Conservation (phyloP, 2,113 vertebrate species). For the Paradoxurus hermaphroditus region DNA sequence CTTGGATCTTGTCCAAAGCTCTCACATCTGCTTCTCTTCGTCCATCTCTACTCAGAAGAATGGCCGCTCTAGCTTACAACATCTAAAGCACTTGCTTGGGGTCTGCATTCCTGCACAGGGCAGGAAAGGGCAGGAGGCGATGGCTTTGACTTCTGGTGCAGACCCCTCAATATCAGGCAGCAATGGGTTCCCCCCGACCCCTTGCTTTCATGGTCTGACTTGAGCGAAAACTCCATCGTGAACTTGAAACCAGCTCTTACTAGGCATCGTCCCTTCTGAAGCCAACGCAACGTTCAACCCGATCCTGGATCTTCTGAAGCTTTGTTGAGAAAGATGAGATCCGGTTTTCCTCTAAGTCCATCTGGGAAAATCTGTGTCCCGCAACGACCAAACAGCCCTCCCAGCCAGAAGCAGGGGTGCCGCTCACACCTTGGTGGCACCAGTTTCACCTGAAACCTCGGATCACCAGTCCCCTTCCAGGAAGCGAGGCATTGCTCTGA, state of each 20-base stretch:
- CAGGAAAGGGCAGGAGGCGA: not conserved
- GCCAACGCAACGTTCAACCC: not conserved
- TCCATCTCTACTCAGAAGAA: not conserved
- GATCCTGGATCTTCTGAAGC: not conserved
- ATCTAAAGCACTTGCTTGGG: not conserved
- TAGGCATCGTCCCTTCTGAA: not conserved
- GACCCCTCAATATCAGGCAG: not conserved
- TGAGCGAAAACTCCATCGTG: not conserved
- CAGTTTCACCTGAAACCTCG: not conserved
- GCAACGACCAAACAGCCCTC: not conserved
- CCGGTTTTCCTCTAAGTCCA: not conserved
- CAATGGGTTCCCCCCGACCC: not conserved
- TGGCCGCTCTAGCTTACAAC: not conserved
- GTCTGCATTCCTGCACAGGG: not conserved
- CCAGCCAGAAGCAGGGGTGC: not conserved
- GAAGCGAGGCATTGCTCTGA: not conserved
- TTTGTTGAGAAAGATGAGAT: not conserved
- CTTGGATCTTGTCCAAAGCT: not conserved
- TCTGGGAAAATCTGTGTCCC: not conserved
- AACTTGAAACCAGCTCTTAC: not conserved
- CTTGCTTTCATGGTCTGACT: not conserved
- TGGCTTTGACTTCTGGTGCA: not conserved
- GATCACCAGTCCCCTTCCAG: not conserved
- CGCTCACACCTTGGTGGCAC: not conserved
- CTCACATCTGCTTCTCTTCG: not conserved